Percentiles rank a stretch among this genome's conserved stretches.
These are phyloP conservation scores for Biston stratarius DNA, from an alignment of 2,888 invertebrate species.

Conservation along the genomic window DNA sequence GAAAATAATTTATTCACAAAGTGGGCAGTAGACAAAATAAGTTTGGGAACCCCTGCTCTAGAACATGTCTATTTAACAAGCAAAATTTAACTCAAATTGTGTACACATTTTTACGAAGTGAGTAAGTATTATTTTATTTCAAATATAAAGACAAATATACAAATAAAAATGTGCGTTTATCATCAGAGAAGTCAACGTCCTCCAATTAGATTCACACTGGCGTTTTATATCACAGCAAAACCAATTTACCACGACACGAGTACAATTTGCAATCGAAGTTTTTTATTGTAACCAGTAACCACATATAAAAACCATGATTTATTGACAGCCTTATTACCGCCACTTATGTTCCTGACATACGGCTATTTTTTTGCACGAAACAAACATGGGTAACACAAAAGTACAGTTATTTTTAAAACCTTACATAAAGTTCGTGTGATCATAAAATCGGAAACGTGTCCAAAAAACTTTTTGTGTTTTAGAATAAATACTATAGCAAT, in stretches of 20 bases:
- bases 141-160: too few species aligned
- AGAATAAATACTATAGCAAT: too few species aligned
- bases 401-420: conserved; percentile 1
- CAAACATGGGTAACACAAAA: conserved; percentile 21
- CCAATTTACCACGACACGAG: conserved; percentile 52
- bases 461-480: conserved; percentile 4
- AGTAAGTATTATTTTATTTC: too few species aligned
- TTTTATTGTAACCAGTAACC: conserved; percentile 49
- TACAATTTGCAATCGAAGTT: conserved; percentile 67
- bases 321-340: conserved; percentile 67
- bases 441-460: conserved; percentile 12
- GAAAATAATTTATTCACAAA: too few species aligned
- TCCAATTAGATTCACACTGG: conserved; percentile 29
- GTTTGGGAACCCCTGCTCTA: too few species aligned
- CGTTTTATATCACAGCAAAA: conserved; percentile 38
- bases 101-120: too few species aligned
- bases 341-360: conserved; percentile 56
- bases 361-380: conserved; percentile 28
- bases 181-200: conserved; percentile 21
- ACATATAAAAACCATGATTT: conserved; percentile 67
- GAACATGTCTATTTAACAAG: too few species aligned
- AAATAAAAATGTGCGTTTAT: not conserved
- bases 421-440: not conserved
- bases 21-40: too few species aligned
- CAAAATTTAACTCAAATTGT: too few species aligned